A percentile compares a stretch with the other conserved stretches of the same genome.
phyloP scores from a whole-genome alignment of 1,140 invertebrate species.

The Sarcophaga bullata region DNA sequence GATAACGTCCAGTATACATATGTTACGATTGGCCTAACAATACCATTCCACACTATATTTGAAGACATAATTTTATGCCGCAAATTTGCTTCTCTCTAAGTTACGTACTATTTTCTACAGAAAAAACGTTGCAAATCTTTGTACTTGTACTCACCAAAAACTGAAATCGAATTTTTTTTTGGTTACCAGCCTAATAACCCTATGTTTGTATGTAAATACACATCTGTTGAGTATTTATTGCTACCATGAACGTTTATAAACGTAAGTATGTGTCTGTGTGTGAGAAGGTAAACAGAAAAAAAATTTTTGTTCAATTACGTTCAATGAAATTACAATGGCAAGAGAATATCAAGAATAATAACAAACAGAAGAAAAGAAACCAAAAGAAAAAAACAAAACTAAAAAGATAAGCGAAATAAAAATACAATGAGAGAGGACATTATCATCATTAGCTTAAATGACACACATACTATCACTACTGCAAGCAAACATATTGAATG shows the following conservation, averaged over 20 bases:
- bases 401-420: neutral
- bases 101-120: no score
- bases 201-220: neutral
- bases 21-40: no score
- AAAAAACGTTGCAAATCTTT: no score
- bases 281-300: neutral
- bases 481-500: no score
- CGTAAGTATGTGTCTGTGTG: neutral
- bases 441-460: neutral
- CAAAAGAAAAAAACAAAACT: neutral
- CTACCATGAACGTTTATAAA: neutral
- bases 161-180: no score
- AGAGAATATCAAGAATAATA: neutral
- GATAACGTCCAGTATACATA: no score
- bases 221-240: neutral
- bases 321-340: slow-evolving; percentile 20
- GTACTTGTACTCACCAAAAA: no score
- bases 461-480: neutral
- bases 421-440: neutral
- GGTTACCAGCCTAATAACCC: neutral
- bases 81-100: no score
- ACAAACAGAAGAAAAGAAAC: neutral
- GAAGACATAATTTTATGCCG: no score
- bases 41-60: no score
- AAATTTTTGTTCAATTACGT: slow-evolving; percentile 29